Conservation (phyloP, 2,888 invertebrate genomes). For the Lasioglossum pauxillum region DNA sequence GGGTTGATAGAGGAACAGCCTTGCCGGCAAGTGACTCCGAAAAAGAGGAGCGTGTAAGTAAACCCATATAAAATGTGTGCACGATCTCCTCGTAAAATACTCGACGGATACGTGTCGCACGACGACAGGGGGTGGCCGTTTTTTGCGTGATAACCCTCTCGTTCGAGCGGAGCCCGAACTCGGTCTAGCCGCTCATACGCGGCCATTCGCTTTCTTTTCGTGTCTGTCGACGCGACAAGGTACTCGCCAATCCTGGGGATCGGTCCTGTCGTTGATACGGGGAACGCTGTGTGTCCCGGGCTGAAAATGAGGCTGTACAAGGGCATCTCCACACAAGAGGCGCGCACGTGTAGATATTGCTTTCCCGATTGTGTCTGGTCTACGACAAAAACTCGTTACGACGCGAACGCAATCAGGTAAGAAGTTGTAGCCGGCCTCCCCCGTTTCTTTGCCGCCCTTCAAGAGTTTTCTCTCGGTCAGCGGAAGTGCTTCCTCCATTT, state of each 20-base stretch:
- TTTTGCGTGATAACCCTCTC: slow-evolving; percentile 64
- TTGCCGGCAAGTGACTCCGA: slow-evolving; percentile 41
- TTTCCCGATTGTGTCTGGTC: slow-evolving; percentile 38
- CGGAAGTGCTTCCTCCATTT: slow-evolving; percentile 29
- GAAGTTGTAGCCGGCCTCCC: slow-evolving; percentile 50
- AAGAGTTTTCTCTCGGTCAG: slow-evolving; percentile 36
- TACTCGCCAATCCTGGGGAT: slow-evolving; percentile 70
- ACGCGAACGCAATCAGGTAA: slow-evolving; percentile 71
- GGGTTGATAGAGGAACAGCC: neutral
- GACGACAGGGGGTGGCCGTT: slow-evolving; percentile 37
- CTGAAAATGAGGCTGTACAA: slow-evolving; percentile 23
- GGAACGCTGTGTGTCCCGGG: slow-evolving; percentile 48
- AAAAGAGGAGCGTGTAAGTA: slow-evolving; percentile 67
- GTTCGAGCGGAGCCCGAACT: slow-evolving; percentile 16
- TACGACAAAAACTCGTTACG: slow-evolving; percentile 52
- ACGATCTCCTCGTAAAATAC: slow-evolving; percentile 80
- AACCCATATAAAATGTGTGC: slow-evolving; percentile 79
- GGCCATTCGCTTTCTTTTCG: slow-evolving; percentile 42
- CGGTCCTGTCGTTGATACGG: slow-evolving; percentile 58
- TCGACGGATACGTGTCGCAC: slow-evolving; percentile 69
- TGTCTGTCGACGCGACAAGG: slow-evolving; percentile 59
- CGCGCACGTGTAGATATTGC: slow-evolving; percentile 33
- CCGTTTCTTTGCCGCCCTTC: slow-evolving; percentile 8
- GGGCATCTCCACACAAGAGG: slow-evolving; percentile 10
- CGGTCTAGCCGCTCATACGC: slow-evolving; percentile 21